Base-by-base conservation (phyloP, 2,888 invertebrate species). In the Xanthia icteritia region DNA sequence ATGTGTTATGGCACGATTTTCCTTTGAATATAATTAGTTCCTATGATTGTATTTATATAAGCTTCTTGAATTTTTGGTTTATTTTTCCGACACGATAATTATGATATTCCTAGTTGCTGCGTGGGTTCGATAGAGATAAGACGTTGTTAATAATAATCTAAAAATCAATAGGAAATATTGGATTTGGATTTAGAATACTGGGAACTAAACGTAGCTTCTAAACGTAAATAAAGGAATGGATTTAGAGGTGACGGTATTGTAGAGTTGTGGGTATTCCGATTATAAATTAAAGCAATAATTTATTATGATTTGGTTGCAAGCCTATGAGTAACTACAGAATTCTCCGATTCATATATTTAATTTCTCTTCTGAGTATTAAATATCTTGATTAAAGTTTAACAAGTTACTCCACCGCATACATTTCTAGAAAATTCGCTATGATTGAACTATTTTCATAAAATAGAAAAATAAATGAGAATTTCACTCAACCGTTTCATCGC, bases 1-100 rank as follows among this genome's bases (percentile, higher is more conserved):
- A 89, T 91, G 87, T 88, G 88, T 90, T 91, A 89, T 89, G 81
- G 82, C 73, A 77, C 81, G 84, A 89, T 88, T 91, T 88, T 82
- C 84, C 82, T 84, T 89, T 82, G 89, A 89, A 86, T 88, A 89
- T 89, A 88, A 88, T 88, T 89, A 88, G 81, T 75, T 84, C 65
- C 76, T 78, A 74, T 73, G 76, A 60, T 87, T 85, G 74, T 88
- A 61, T 85, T 69, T 75, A 79, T 77, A 77, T 87, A 83, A 63
- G 65, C 58, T 74, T 54, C 76, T 88, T 77, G 70, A 76, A 66
- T 61, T 83, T 85, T 74, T 68, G 73, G 66, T 71, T 85, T 82
- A 36, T 69, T 82, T 79, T 64, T 11, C 51, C 54, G 15, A 45
- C n/a, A 45, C 23, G 36, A 56, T 67, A 71, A 66, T 79, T 51